These are phyloP conservation scores for Agrochola lota DNA, from an alignment of 2,888 invertebrate species.

Conservation along the genomic window DNA sequence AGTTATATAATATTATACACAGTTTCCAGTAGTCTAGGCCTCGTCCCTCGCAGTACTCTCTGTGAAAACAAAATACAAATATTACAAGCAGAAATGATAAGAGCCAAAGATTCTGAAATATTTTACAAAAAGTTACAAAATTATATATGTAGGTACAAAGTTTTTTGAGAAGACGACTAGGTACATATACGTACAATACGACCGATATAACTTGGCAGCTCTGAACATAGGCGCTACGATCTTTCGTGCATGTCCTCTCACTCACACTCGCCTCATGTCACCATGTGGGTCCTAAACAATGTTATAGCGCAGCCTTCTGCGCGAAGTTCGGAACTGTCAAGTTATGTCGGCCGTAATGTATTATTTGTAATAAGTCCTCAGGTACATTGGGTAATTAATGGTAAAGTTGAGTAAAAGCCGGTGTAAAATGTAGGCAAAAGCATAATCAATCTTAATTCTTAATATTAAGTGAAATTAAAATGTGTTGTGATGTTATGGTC, in stretches of 20 bases:
- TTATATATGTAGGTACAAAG: not conserved
- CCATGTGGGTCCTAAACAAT: too few relatives aligned
- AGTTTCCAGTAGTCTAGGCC: conserved; percentile 83
- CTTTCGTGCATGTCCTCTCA: too few relatives aligned
- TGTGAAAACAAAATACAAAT: conserved; percentile 67
- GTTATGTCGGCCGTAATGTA: too few relatives aligned
- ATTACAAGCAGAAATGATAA: not conserved
- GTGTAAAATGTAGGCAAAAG: not conserved
- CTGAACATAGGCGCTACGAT: too few relatives aligned
- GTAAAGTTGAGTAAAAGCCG: not conserved
- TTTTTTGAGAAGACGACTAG: not conserved
- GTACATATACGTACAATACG: too few relatives aligned
- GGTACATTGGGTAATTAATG: not conserved
- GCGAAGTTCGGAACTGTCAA: too few relatives aligned
- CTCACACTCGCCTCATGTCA: too few relatives aligned
- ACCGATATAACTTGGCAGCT: too few relatives aligned
- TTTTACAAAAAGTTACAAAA: not conserved
- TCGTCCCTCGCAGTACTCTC: conserved; percentile 82
- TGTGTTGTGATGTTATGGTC: too few relatives aligned
- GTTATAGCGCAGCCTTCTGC: too few relatives aligned
- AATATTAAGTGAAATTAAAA: not conserved
- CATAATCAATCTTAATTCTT: too few relatives aligned
- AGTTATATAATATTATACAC: conserved; percentile 74
- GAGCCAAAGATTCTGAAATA: not conserved
- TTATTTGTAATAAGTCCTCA: not conserved